Evolutionary conservation across 2,888 invertebrate species (phyloP).

Genomic region (Eristalis pertinax): DNA sequence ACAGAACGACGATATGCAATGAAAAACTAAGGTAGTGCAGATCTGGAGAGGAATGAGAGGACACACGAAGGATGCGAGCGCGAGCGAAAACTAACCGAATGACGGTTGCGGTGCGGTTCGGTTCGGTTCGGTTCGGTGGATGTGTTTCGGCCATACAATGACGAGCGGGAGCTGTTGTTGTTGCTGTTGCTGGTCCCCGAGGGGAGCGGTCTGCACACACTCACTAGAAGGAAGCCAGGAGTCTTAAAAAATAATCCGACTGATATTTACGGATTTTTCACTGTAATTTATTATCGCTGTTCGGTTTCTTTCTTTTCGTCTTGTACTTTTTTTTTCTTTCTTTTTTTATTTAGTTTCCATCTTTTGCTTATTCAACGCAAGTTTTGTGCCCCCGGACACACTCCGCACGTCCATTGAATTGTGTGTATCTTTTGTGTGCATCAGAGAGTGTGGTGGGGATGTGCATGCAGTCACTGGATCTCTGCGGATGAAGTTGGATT

Average conservation of each 20-base stretch:
- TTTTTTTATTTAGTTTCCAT: conserved; percentile 12
- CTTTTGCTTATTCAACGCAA: conserved; percentile 39
- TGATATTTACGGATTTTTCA: conserved; percentile 70
- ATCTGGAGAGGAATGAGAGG: not conserved
- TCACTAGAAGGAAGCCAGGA: conserved; percentile 40
- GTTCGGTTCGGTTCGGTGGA: not conserved
- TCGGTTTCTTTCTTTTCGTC: conserved; percentile 37
- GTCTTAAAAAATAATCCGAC: conserved; percentile 66
- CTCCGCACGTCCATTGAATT: conserved; percentile 8
- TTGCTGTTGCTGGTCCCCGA: not conserved
- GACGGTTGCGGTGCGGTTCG: not conserved
- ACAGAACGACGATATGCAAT: not conserved
- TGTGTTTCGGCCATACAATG: not conserved
- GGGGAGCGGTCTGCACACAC: conserved; percentile 5
- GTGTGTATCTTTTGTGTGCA: conserved; percentile 34
- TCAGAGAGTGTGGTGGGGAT: conserved; percentile 30
- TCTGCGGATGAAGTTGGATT: conserved; percentile 51
- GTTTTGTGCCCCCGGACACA: not conserved
- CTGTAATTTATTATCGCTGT: conserved; percentile 67
- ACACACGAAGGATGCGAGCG: conserved; percentile 49
- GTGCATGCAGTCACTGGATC: conserved; percentile 31
- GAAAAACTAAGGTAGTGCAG: conserved; percentile 38
- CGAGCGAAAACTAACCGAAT: conserved; percentile 24
- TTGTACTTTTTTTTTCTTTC: conserved; percentile 28
- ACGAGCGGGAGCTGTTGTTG: no score